Conservation (phyloP, 1,140 invertebrate species). For the Hestina assimilis region DNA sequence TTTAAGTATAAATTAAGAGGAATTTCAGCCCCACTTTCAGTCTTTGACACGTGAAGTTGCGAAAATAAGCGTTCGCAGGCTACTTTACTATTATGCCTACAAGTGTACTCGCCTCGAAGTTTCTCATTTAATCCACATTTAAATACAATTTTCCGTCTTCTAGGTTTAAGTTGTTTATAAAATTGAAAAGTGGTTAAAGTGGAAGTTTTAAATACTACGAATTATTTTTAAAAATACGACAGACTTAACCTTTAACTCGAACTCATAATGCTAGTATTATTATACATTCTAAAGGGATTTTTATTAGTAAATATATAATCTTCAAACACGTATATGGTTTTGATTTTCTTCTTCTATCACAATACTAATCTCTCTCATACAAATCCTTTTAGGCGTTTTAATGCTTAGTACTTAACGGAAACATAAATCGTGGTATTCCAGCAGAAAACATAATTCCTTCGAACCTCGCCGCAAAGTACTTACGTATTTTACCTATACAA, state of each 20-base stretch:
- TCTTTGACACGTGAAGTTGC: slow-evolving; percentile 37
- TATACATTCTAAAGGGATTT: no score
- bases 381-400: background rate
- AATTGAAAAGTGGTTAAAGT: slow-evolving; percentile 6
- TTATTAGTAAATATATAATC: no score
- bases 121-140: slow-evolving; percentile 31
- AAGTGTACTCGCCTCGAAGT: slow-evolving; percentile 23
- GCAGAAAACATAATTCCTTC: slow-evolving; percentile 16
- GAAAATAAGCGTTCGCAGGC: slow-evolving; percentile 34
- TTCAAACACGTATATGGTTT: no score
- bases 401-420: background rate
- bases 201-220: no score
- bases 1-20: slow-evolving; percentile 61
- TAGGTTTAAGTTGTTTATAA: slow-evolving; percentile 24
- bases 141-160: slow-evolving; percentile 29
- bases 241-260: no score
- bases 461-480: slow-evolving; percentile 15
- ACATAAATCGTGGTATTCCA: slow-evolving; percentile 24
- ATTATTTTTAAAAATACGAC: no score
- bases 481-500: slow-evolving; percentile 30
- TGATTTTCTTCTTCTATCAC: no score
- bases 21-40: slow-evolving; percentile 42
- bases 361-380: no score
- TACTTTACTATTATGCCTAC: slow-evolving; percentile 31
- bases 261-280: no score